A percentile compares a stretch with the other conserved stretches of the same genome.
These are phyloP conservation scores for Steinernema hermaphroditum DNA, from an alignment of 2,888 invertebrate genomes.

Conservation along the genomic window DNA sequence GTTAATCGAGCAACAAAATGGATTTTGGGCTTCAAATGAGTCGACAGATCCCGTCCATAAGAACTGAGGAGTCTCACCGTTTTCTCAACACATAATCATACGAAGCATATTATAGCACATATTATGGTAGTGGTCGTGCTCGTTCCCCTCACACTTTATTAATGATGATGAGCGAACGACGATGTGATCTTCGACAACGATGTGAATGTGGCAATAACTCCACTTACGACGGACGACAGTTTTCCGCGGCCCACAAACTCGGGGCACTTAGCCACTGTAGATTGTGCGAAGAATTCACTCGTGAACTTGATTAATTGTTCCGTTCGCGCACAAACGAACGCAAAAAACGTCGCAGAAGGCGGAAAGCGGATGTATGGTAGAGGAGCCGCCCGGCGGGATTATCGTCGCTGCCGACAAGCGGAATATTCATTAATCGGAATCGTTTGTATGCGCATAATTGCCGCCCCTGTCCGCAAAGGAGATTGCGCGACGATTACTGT, in stretches of 20 bases:
- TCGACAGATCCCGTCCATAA: not conserved
- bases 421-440: constrained; percentile 25
- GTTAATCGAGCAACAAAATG: constrained; percentile 14
- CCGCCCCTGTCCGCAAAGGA: not conserved
- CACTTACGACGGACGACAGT: not conserved
- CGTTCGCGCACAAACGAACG: constrained; percentile 1
- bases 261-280: constrained; percentile 26
- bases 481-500: constrained; percentile 7
- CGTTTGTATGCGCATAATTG: constrained; percentile 22
- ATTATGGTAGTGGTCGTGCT: constrained; percentile 19
- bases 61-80: not conserved
- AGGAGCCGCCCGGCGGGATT: constrained; percentile 3
- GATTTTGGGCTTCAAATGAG: not conserved
- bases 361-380: not conserved
- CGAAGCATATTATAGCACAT: constrained; percentile 10
- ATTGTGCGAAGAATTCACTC: not conserved
- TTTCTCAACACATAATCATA: constrained; percentile 16
- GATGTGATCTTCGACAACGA: constrained; percentile 22
- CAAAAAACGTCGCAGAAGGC: not conserved
- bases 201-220: constrained; percentile 26
- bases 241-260: constrained; percentile 7
- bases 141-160: constrained; percentile 22
- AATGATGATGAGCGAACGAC: constrained; percentile 22
- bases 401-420: constrained; percentile 18
- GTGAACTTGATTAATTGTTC: constrained; percentile 1